Evolutionary conservation across 1,140 invertebrate genomes (phyloP).

Genomic region (Palaemon carinicauda): DNA sequence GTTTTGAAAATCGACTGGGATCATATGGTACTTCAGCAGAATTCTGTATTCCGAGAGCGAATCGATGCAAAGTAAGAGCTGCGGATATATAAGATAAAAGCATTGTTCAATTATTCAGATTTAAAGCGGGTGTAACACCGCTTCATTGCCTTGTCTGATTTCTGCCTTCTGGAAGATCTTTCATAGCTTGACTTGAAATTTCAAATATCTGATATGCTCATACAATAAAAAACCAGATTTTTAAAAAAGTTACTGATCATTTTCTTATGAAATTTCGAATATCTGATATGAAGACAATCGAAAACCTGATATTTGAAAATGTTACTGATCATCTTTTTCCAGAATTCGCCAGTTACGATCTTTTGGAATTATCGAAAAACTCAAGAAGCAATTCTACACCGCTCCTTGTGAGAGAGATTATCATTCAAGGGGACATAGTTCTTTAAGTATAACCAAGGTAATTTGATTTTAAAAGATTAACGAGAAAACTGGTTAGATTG

Average conservation of each 20-base stretch:
- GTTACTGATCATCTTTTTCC: no score
- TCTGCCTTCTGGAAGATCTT: neutral
- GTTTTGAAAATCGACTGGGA: constrained; percentile 29
- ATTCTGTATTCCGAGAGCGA: constrained; percentile 27
- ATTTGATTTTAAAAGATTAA: no score
- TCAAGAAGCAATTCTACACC: neutral
- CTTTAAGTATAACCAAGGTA: constrained; percentile 19
- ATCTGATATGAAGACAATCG: no score
- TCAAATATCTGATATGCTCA: no score
- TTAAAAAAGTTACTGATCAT: no score
- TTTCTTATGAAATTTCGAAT: no score
- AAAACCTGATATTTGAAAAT: no score
- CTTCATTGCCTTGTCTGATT: neutral
- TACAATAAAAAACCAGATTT: no score
- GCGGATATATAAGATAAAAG: neutral
- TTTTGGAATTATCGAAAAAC: constrained; percentile 35
- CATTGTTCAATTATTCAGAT: neutral
- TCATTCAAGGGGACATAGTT: neutral
- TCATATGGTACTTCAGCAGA: constrained; percentile 24
- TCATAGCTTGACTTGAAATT: neutral
- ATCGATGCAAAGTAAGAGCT: constrained; percentile 12
- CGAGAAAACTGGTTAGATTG: no score
- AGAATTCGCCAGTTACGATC: constrained; percentile 19
- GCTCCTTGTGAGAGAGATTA: constrained; percentile 4
- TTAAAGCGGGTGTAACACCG: neutral